Conservation (phyloP, 2,888 invertebrate genomes). For the Eupithecia centaureata region DNA sequence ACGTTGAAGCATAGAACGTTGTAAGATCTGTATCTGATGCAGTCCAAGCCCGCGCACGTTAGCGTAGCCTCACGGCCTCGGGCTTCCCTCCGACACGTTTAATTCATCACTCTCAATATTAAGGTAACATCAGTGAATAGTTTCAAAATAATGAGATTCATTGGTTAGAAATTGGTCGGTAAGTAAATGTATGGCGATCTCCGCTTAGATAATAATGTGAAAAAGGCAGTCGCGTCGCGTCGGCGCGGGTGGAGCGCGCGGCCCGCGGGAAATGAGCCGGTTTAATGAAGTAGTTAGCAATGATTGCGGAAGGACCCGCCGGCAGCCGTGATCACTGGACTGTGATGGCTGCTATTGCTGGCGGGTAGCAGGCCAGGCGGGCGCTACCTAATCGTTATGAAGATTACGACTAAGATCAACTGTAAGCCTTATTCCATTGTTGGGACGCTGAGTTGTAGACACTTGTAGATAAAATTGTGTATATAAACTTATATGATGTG, state of each 20-base stretch:
- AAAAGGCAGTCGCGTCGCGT: not conserved
- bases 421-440: not conserved
- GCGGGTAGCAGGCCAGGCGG: not conserved
- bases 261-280: constrained; percentile 20
- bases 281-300: constrained; percentile 18
- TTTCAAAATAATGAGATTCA: not conserved
- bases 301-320: constrained; percentile 15
- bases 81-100: not conserved
- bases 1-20: not conserved
- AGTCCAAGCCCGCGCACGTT: no score
- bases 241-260: not conserved
- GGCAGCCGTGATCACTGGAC: not conserved
- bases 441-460: not conserved
- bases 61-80: no score
- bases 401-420: not conserved
- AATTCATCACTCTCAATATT: not conserved
- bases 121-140: not conserved
- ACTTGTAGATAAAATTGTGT: not conserved
- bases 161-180: not conserved
- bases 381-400: not conserved
- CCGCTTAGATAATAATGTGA: not conserved
- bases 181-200: not conserved
- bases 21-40: not conserved
- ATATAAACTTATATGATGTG: no score
- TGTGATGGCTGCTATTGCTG: not conserved